phyloP scores from a whole-genome alignment of 1,140 invertebrate genomes.

The Drosophila kepulauana region DNA sequence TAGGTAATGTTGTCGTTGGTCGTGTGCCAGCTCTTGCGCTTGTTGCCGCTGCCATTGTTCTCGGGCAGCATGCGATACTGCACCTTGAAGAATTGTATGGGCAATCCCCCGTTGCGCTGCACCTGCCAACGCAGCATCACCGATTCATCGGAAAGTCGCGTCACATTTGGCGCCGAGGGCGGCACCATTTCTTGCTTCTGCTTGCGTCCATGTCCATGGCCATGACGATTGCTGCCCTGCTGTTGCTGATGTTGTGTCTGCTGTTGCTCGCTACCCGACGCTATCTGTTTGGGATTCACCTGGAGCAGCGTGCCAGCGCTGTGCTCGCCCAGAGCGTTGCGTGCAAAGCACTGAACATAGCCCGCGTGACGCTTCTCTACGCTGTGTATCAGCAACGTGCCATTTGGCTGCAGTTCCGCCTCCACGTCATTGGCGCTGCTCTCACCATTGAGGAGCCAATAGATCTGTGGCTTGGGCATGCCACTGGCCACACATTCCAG shows the following conservation, averaged over 20 bases:
- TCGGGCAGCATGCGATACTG: constrained; percentile 75
- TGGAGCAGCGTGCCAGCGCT: constrained; percentile 88
- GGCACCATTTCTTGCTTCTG: constrained; percentile 88
- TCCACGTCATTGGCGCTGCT: constrained; percentile 87
- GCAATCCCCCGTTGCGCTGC: constrained; percentile 90
- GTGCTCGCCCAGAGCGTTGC: constrained; percentile 91
- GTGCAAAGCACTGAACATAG: constrained; percentile 95
- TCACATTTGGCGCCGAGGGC: constrained; percentile 93
- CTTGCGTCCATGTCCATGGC: constrained; percentile 20
- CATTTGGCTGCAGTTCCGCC: constrained; percentile 85
- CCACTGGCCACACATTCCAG: constrained; percentile 89
- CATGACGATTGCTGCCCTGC: neutral
- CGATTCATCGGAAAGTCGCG: constrained; percentile 93
- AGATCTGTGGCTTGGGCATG: constrained; percentile 89
- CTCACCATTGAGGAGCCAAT: constrained; percentile 94
- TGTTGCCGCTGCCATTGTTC: constrained; percentile 31
- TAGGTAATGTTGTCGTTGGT: constrained; percentile 92
- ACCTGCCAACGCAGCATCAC: constrained; percentile 97
- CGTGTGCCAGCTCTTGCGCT: constrained; percentile 90
- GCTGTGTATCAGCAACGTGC: constrained; percentile 87
- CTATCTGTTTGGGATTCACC: constrained; percentile 91
- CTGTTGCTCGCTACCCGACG: constrained; percentile 40
- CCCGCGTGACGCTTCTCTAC: constrained; percentile 94
- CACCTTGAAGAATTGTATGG: constrained; percentile 95
- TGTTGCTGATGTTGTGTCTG: too few relatives aligned